A percentile compares a stretch with the other conserved stretches of the same genome.
phyloP scores from a whole-genome alignment of 53 echinoderm and acorn worm species.

The Mesocentrotus franciscanus region DNA sequence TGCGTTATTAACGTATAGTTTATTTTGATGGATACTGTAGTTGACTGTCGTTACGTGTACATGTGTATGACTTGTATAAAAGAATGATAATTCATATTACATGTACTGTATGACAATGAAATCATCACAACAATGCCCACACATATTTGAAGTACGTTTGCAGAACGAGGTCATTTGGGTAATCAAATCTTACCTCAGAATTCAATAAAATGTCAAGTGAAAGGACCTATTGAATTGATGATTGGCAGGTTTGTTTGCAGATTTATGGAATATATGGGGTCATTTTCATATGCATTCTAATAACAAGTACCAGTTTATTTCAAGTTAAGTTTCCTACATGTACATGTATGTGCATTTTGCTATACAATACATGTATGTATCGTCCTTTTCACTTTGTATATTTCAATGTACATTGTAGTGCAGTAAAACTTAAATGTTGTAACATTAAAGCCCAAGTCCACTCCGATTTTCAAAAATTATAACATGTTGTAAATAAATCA shows the following conservation, averaged over 20 bases:
- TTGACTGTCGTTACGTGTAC: too few relatives aligned
- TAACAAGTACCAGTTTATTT: not conserved
- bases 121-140: not conserved
- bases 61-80: too few relatives aligned
- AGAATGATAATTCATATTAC: too few relatives aligned
- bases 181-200: not conserved
- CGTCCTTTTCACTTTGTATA: not conserved
- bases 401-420: too few relatives aligned
- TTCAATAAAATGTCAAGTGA: not conserved
- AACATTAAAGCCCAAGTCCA: too few relatives aligned
- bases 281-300: not conserved
- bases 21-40: too few relatives aligned
- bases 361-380: not conserved
- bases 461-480: too few relatives aligned
- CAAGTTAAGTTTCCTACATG: not conserved
- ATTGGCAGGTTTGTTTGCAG: conserved; percentile 3
- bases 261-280: conserved; percentile 34
- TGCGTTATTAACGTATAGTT: too few relatives aligned
- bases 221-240: not conserved
- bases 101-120: not conserved
- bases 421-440: too few relatives aligned
- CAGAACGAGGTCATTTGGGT: conserved; percentile 25
- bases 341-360: not conserved
- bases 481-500: too few relatives aligned
- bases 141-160: not conserved